These are phyloP conservation scores for Lobophora halterata DNA, from an alignment of 2,888 invertebrate species.

Conservation along the genomic window DNA sequence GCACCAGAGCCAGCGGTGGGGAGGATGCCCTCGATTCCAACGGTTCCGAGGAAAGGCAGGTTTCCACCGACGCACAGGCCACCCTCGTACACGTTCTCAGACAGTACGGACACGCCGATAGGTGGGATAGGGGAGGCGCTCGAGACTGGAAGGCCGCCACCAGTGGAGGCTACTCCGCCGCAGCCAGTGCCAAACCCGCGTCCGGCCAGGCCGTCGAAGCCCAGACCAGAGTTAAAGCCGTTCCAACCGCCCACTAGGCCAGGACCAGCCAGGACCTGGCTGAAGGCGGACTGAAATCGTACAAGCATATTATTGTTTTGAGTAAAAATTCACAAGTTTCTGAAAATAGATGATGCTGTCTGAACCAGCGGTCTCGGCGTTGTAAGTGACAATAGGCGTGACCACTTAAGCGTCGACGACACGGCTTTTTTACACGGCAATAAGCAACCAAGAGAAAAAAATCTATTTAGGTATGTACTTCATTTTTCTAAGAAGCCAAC, in stretches of 20 bases:
- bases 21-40: slow-evolving; percentile 42
- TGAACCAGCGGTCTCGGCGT: too few relatives aligned
- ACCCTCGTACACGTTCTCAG: slow-evolving; percentile 46
- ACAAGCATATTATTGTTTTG: too few relatives aligned
- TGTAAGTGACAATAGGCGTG: too few relatives aligned
- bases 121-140: slow-evolving; percentile 25
- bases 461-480: too few relatives aligned
- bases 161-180: slow-evolving; percentile 33
- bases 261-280: slow-evolving; percentile 23
- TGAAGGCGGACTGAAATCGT: slow-evolving; percentile 17
- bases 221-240: slow-evolving; percentile 7
- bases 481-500: too few relatives aligned
- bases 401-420: too few relatives aligned
- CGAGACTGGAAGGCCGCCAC: slow-evolving; percentile 28
- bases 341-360: too few relatives aligned
- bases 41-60: slow-evolving; percentile 47
- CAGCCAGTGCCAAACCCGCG: slow-evolving; percentile 17
- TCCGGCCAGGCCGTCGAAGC: slow-evolving; percentile 8
- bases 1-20: slow-evolving; percentile 46
- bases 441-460: too few relatives aligned
- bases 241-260: slow-evolving; percentile 24
- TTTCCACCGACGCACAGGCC: slow-evolving; percentile 40
- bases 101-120: slow-evolving; percentile 38
- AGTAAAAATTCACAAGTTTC: too few relatives aligned
- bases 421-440: too few relatives aligned